Base-by-base conservation (phyloP, 2,113 vertebrate genomes). In the Indri indri region DNA sequence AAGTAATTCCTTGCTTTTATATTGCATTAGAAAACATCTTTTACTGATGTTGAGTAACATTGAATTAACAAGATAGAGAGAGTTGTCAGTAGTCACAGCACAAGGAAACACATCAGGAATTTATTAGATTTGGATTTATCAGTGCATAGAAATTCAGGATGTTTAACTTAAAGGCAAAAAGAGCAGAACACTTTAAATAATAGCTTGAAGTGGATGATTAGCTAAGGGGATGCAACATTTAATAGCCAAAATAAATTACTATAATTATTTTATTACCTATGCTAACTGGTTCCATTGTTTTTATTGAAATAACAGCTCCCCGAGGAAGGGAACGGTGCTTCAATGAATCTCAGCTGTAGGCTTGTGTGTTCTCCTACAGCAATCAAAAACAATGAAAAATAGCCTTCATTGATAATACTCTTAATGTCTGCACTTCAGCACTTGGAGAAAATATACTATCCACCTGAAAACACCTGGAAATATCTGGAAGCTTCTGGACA, bases 231-330 rank as follows among this genome's bases (percentile, higher is more conserved):
- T 98, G 98, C 98, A 98, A 98, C 97, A 96, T 95, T 98, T 98
- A 98, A 98, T 97, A 99, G 98, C 97, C 98, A 98, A 98, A 99
- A 98, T 98, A 99, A 99, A 99, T 99, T 98, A 98, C 98, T 98
- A 85, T 98, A 98, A 99, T 99, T 99, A 98, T 98, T 98, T 98
- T 98, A 99, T 99, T 99, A 98, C 98, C 98, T 98, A 98, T 98
- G 98, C 98, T 98, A 98, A 98, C 98, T 98, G 98, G 98, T 98
- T 98, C 98, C 98, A 98, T 98, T 99, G 98, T 99, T 98, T 97
- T 98, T 97, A 98, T 91, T 97, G 98, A 98, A 99, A 98, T 98
- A 98, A 98, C 94, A 98, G 97, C 97, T 98, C 98, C 98, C 98
- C 63, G 61, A 98, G 98, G 98, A 98, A 98, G 71, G 71, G 79